phyloP scores from a whole-genome alignment of 1,140 invertebrate species.

The Asbolus verrucosus region DNA sequence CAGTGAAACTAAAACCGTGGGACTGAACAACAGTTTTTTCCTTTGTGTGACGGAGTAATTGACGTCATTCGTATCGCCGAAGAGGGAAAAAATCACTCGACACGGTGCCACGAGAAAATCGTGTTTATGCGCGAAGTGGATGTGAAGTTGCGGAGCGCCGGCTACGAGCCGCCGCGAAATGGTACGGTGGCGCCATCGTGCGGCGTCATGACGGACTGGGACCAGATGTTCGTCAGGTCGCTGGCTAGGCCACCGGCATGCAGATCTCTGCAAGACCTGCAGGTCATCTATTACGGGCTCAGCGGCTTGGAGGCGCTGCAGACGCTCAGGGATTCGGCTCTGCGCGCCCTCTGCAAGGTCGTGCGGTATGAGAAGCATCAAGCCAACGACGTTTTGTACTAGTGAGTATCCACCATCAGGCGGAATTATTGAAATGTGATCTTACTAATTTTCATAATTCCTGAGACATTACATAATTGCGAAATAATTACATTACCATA shows the following conservation, averaged over 20 bases:
- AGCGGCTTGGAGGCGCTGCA: conserved; percentile 80
- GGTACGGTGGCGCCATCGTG: conserved; percentile 55
- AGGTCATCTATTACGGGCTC: conserved; percentile 81
- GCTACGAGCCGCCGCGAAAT: conserved; percentile 37
- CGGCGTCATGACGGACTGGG: conserved; percentile 68
- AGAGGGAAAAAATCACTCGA: neutral
- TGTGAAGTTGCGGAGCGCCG: conserved; percentile 32
- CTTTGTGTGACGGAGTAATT: neutral
- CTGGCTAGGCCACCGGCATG: conserved; percentile 73
- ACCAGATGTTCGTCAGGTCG: conserved; percentile 74
- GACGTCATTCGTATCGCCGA: neutral
- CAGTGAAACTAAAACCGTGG: no score
- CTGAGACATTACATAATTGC: no score
- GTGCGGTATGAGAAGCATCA: conserved; percentile 81
- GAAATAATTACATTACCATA: no score
- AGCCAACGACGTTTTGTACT: conserved; percentile 84
- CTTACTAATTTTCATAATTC: no score
- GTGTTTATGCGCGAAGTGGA: conserved; percentile 35
- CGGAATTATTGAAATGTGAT: no score
- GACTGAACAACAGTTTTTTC: no score
- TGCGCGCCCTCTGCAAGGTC: conserved; percentile 77
- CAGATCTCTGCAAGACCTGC: conserved; percentile 78
- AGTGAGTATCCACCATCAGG: conserved; percentile 71
- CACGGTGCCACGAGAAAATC: neutral
- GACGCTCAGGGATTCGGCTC: conserved; percentile 76